These are phyloP conservation scores for Varecia variegata DNA, from an alignment of 2,797 vertebrate species.

Conservation along the genomic window DNA sequence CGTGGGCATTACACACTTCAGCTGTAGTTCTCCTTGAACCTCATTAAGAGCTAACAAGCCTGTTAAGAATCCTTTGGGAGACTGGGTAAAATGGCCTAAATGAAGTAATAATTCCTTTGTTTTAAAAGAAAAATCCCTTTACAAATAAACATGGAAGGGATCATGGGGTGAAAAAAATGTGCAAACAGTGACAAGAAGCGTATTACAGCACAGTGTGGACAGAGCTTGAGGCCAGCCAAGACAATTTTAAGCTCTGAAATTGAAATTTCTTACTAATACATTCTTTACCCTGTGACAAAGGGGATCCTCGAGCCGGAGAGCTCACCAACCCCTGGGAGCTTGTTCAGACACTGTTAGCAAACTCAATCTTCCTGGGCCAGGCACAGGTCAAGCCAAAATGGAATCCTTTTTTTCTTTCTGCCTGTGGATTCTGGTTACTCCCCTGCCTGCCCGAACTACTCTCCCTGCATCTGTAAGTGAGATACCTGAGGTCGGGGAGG, in stretches of 20 bases:
- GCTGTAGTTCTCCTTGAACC: neutral
- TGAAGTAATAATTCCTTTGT: constrained; percentile 1
- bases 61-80: neutral
- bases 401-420: constrained; percentile 48
- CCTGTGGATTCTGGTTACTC: constrained; percentile 41
- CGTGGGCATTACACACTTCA: fast-evolving
- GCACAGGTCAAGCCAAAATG: constrained; percentile 44
- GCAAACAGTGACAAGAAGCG: neutral
- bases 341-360: constrained; percentile 54
- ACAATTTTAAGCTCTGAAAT: constrained; percentile 70
- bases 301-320: neutral
- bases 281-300: constrained; percentile 65
- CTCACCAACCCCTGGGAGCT: constrained; percentile 42
- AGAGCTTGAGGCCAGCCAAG: constrained; percentile 40
- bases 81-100: neutral
- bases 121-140: constrained; percentile 43
- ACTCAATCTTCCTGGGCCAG: constrained; percentile 65
- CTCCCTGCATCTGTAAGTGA: constrained; percentile 34
- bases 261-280: constrained; percentile 71
- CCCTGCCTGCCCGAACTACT: neutral
- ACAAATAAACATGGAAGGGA: constrained; percentile 29
- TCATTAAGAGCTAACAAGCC: neutral
- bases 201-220: neutral
- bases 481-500: neutral
- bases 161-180: neutral